These are phyloP conservation scores for Thomomys bottae DNA, from an alignment of 2,113 vertebrate genomes.

Conservation along the genomic window DNA sequence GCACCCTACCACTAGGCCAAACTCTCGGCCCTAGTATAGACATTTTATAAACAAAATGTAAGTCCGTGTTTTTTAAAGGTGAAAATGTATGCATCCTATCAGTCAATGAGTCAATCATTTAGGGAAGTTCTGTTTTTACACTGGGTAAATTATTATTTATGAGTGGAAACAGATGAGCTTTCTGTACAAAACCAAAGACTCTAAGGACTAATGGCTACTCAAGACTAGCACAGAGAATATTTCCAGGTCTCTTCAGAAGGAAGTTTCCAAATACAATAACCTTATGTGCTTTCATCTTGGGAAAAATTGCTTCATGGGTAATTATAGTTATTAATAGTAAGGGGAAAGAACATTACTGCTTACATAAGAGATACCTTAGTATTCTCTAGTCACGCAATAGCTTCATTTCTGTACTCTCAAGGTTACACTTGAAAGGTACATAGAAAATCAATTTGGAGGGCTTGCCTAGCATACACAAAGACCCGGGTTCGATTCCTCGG, in stretches of 20 bases:
- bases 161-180: constrained; percentile 45
- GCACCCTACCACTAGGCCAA: no score
- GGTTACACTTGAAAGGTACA: constrained; percentile 51
- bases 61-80: constrained; percentile 4
- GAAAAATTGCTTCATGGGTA: constrained; percentile 72
- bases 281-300: constrained; percentile 66
- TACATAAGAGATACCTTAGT: constrained; percentile 60
- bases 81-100: background rate
- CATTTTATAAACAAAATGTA: constrained; percentile 48
- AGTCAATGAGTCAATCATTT: constrained; percentile 12
- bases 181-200: background rate
- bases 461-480: no score
- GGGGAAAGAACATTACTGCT: constrained; percentile 56
- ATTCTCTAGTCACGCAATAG: constrained; percentile 46
- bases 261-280: constrained; percentile 71
- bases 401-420: constrained; percentile 55
- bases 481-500: no score
- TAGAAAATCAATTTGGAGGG: constrained; percentile 53
- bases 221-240: constrained; percentile 20
- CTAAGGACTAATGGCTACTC: background rate
- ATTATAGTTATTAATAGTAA: constrained; percentile 73
- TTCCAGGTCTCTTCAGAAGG: constrained; percentile 47
- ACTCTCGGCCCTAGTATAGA: no score
- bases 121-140: constrained; percentile 26
- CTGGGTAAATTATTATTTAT: background rate